Base-by-base conservation (phyloP, 2,888 invertebrate species). In the Strigamia transsilvanica region DNA sequence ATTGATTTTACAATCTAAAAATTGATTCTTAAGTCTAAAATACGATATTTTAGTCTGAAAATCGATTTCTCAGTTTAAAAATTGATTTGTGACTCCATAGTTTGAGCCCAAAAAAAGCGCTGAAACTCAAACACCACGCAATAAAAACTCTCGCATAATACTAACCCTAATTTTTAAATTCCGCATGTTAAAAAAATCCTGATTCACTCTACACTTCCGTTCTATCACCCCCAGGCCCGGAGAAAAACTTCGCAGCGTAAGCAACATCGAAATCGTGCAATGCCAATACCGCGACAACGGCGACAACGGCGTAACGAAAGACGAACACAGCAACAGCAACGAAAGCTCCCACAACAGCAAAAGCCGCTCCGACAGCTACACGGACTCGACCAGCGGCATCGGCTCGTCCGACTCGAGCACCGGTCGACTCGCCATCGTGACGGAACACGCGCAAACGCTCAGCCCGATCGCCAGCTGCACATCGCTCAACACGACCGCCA, bases 391-490 rank as follows among this genome's bases (percentile, higher is more conserved):
- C 0, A 94, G 94, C 84, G 94, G 94, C 66, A 92, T 94, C 27
- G 93, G 94, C 88, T 94, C 94, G 82, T 93, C 92, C 85, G 94
- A 94, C 87, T 94, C 94, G 1, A 92, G 86, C 18, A 81, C 83
- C 13, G 84, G 7, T 83, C 86, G 83, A 84, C 83, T 84, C 83
- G 80, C 83, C 82, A 84, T 88, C 88, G 18, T 77, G 86, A 93
- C 93, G 84, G 94, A 94, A 85, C 91, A 93, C 87, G 91, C 93
- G 84, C 91, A 93, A 86, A 93, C 94, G 79, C 90, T 97, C 34
- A 96, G 95, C 88, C 96, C 96, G 0, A 95, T 96, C 87, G 94
- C 95, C 23, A 96, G 95, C 88, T 93, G 94, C 84, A 93, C 93
- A 84, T 89, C 85, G 23, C 85, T 86, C 84, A 87, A 84, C 80